These are phyloP conservation scores for Theonella swinhoei DNA, from an alignment of 37 sponge, comb jelly and placozoan genomes.

Conservation along the genomic window DNA sequence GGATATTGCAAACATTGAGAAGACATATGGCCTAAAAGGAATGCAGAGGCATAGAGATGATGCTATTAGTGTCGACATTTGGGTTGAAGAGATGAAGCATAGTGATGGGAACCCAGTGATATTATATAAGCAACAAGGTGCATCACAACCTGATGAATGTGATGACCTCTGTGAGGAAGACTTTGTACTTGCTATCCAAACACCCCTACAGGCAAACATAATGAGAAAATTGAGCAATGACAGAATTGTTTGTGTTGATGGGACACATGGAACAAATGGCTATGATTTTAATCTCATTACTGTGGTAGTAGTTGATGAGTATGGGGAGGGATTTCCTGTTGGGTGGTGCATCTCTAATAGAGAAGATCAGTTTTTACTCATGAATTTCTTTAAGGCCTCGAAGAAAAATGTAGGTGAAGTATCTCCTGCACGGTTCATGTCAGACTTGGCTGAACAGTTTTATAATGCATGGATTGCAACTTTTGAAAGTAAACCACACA, in stretches of 20 bases:
- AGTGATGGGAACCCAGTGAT: conserved; percentile 14
- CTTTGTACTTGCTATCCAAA: conserved; percentile 32
- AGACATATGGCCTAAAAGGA: conserved; percentile 9
- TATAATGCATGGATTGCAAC: conserved; percentile 57
- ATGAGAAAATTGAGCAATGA: not conserved
- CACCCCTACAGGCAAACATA: conserved; percentile 3
- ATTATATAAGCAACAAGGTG: conserved; percentile 27
- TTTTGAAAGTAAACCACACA: conserved; percentile 41
- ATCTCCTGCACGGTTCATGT: conserved; percentile 35
- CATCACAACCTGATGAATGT: not conserved
- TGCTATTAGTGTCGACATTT: not conserved
- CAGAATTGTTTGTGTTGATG: conserved; percentile 31
- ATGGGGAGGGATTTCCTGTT: conserved; percentile 68
- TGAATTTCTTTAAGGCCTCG: conserved; percentile 23
- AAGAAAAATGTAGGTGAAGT: conserved; percentile 21
- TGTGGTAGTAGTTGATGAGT: conserved; percentile 68
- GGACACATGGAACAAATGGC: conserved; percentile 38
- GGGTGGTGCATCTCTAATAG: conserved; percentile 45
- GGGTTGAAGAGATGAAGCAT: conserved; percentile 41
- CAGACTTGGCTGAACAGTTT: conserved; percentile 59
- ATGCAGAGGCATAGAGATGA: conserved; percentile 17
- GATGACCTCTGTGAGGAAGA: conserved; percentile 5
- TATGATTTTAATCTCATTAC: conserved; percentile 30
- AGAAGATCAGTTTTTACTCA: conserved; percentile 33
- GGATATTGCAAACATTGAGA: conserved; percentile 41